Conservation (phyloP, 2,113 vertebrate genomes). For the Melanerpes formicivorus region DNA sequence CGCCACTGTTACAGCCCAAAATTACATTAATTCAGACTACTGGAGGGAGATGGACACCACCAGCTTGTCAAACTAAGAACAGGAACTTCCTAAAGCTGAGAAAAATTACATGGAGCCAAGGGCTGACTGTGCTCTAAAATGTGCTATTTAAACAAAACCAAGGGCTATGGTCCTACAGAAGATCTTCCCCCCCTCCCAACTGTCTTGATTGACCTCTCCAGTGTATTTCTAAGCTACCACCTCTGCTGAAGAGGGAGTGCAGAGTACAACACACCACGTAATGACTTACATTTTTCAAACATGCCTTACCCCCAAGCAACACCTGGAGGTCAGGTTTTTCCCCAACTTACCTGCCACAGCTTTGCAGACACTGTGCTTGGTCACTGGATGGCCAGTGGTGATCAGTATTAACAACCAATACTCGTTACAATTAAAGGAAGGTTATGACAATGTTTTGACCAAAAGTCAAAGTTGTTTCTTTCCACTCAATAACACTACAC, state of each 20-base stretch:
- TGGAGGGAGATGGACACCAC: background rate
- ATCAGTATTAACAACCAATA: background rate
- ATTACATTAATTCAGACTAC: background rate
- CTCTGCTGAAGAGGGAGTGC: background rate
- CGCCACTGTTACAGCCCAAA: background rate
- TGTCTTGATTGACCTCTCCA: background rate
- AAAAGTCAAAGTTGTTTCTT: background rate
- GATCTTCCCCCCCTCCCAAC: background rate
- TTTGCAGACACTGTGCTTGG: background rate
- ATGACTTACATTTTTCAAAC: background rate
- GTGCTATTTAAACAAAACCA: background rate
- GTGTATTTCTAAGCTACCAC: background rate
- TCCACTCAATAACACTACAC: background rate
- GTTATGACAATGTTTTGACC: background rate
- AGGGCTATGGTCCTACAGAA: background rate
- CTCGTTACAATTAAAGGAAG: background rate
- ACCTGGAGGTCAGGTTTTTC: background rate
- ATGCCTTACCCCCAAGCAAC: background rate
- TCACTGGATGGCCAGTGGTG: rapidly evolving
- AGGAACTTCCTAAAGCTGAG: background rate
- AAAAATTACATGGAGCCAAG: background rate
- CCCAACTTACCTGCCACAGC: background rate
- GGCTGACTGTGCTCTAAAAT: background rate
- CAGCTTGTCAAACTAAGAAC: background rate
- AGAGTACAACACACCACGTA: rapidly evolving